Conservation (phyloP, 2,797 vertebrate genomes). For the Clarias pachynema region DNA sequence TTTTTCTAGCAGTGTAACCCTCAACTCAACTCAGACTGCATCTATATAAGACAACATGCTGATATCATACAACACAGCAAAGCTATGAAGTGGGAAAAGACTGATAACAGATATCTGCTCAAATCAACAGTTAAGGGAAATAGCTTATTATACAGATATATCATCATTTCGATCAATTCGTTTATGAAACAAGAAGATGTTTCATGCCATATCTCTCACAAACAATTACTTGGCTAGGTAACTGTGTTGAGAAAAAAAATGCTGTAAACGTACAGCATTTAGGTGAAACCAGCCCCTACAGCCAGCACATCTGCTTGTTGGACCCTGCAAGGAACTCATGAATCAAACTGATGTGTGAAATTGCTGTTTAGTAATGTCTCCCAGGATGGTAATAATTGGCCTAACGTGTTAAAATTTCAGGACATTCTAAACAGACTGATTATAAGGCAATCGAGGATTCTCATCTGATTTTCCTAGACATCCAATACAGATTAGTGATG, state of each 20-base stretch:
- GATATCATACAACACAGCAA: conserved; percentile 11
- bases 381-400: conserved; percentile 12
- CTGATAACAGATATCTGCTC: conserved; percentile 21
- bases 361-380: background rate
- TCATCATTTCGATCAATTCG: background rate
- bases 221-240: background rate
- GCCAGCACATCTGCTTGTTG: conserved; percentile 28
- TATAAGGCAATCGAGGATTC: background rate
- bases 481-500: background rate
- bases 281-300: background rate
- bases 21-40: background rate
- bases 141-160: conserved; percentile 4
- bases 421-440: conserved; percentile 12
- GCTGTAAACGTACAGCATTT: no score
- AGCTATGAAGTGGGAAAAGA: conserved; percentile 27
- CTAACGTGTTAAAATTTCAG: conserved; percentile 27
- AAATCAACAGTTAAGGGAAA: conserved; percentile 30
- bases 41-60: background rate
- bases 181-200: conserved; percentile 4
- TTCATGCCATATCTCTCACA: background rate
- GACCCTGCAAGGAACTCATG: background rate
- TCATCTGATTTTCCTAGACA: background rate
- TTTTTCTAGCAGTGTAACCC: background rate
- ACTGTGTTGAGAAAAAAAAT: background rate
- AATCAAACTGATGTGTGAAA: conserved; percentile 25